phyloP scores from a whole-genome alignment of 1,140 invertebrate species.

The Pinna nobilis region DNA sequence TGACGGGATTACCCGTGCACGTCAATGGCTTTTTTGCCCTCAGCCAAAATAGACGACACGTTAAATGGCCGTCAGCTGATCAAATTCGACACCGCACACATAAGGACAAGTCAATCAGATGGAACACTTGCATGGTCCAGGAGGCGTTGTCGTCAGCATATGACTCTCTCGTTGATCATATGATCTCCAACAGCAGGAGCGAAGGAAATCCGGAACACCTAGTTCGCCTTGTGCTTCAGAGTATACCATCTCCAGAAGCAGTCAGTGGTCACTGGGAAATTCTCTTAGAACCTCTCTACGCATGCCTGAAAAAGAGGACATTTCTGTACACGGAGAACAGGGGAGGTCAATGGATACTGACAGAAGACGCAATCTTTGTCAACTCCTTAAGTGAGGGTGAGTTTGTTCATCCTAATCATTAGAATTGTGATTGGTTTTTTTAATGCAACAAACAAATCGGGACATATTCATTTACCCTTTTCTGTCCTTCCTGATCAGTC shows the following conservation, averaged over 20 bases:
- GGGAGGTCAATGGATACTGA: conserved; percentile 32
- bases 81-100: conserved; percentile 34
- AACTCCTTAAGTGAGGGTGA: no score
- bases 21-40: conserved; percentile 69
- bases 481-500: no score
- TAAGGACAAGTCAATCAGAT: conserved; percentile 54
- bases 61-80: conserved; percentile 63
- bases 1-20: conserved; percentile 67
- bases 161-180: conserved; percentile 18
- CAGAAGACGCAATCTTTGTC: conserved; percentile 26
- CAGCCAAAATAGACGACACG: conserved; percentile 62
- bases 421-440: no score
- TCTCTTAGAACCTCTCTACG: conserved; percentile 17
- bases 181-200: neutral
- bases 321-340: conserved; percentile 22
- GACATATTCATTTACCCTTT: no score
- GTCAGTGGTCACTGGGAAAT: conserved; percentile 28
- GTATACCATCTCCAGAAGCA: conserved; percentile 22
- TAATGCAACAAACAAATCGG: no score
- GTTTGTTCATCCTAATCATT: no score
- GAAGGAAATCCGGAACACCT: neutral
- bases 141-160: conserved; percentile 59
- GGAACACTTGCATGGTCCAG: conserved; percentile 62
- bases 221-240: conserved; percentile 12
- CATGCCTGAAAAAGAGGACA: neutral